Conservation (phyloP, 2,888 invertebrate species). For the Eucriotettix oculatus region DNA sequence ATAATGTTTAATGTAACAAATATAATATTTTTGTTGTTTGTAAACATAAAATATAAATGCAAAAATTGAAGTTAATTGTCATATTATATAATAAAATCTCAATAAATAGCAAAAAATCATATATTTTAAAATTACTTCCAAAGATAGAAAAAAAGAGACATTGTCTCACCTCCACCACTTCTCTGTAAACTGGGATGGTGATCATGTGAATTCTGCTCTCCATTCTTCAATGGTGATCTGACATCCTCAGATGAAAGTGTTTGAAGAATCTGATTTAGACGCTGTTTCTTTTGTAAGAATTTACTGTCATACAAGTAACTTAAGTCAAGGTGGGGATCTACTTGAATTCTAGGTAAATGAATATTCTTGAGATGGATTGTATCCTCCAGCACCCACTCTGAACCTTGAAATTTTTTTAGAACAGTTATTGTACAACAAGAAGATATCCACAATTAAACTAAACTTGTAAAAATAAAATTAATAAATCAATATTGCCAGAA, state of each 20-base stretch:
- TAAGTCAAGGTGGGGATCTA: slow-evolving; percentile 67
- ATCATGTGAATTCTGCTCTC: slow-evolving; percentile 16
- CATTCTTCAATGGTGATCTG: slow-evolving; percentile 28
- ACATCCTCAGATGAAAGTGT: slow-evolving; percentile 66
- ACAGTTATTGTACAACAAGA: not conserved
- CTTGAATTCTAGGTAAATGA: slow-evolving; percentile 63
- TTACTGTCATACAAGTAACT: slow-evolving; percentile 67
- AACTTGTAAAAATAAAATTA: not conserved
- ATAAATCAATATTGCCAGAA: not conserved
- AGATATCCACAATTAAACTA: not conserved
- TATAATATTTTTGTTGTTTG: no score
- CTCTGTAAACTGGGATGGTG: slow-evolving; percentile 18
- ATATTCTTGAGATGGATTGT: slow-evolving; percentile 89
- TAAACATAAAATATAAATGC: no score
- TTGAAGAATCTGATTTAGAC: slow-evolving; percentile 65
- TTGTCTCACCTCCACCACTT: slow-evolving; percentile 15
- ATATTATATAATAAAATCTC: no score
- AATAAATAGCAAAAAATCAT: no score
- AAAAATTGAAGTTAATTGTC: no score
- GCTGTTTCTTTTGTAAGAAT: slow-evolving; percentile 55
- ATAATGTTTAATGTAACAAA: no score
- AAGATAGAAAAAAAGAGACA: not conserved
- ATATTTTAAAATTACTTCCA: no score
- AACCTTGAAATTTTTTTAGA: slow-evolving; percentile 20
- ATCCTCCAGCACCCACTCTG: slow-evolving; percentile 83